phyloP scores from a whole-genome alignment of 2,113 vertebrate genomes.

The Spilogale gracilis region DNA sequence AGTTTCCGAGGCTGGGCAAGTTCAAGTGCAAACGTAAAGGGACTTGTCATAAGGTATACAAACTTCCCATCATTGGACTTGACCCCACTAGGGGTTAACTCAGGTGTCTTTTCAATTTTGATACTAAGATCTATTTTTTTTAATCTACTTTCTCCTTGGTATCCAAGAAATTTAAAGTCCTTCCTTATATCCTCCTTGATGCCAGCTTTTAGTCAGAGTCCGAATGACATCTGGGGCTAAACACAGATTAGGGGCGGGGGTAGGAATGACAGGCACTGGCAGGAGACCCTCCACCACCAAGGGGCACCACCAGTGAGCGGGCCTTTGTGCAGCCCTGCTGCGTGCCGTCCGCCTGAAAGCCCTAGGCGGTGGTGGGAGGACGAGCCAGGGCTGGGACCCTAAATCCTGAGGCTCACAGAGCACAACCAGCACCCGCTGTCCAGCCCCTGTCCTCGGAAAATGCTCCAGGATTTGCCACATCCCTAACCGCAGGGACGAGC shows the following conservation, averaged over 20 bases:
- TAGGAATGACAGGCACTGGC: neutral
- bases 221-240: neutral
- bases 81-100: neutral
- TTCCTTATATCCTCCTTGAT: neutral
- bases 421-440: neutral
- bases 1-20: neutral
- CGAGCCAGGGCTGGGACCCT: neutral
- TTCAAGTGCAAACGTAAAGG: neutral
- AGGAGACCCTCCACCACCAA: neutral
- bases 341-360: neutral
- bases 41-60: neutral
- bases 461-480: neutral
- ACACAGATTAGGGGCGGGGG: neutral
- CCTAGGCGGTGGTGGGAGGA: neutral
- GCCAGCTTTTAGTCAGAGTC: neutral
- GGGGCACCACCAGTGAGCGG: neutral
- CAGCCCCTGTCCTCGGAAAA: neutral
- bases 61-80: neutral
- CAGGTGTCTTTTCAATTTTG: neutral
- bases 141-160: neutral
- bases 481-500: neutral
- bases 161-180: neutral
- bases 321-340: neutral
- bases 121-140: neutral
- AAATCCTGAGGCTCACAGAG: neutral